Percentiles rank a stretch among this genome's conserved stretches.
Conservation (phyloP, 2,888 invertebrate species). For the Epistrophe grossulariae region DNA sequence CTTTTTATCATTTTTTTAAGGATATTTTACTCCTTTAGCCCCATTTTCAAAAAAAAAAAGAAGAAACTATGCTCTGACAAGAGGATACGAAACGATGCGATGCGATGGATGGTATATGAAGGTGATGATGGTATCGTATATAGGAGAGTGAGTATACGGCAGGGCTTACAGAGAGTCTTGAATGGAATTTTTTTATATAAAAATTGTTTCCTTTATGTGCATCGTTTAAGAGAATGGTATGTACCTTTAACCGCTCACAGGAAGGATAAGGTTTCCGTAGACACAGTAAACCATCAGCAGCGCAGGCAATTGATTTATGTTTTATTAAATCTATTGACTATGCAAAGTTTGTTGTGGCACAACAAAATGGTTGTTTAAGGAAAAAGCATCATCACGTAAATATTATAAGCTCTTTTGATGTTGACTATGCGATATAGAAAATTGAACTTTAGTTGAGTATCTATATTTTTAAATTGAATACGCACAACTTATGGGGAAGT, state of each 20-base stretch:
- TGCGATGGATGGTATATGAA: slow-evolving; percentile 32
- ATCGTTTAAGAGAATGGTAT: slow-evolving; percentile 72
- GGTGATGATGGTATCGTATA: slow-evolving; percentile 56
- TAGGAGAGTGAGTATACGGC: slow-evolving; percentile 46
- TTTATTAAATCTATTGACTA: slow-evolving; percentile 76
- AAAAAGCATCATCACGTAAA: slow-evolving; percentile 60
- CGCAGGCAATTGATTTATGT: slow-evolving; percentile 73
- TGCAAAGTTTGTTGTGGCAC: slow-evolving; percentile 73
- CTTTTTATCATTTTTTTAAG: slow-evolving; percentile 43
- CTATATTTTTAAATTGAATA: slow-evolving; percentile 58
- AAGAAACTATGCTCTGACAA: slow-evolving; percentile 52
- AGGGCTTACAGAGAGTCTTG: slow-evolving; percentile 49
- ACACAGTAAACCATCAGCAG: slow-evolving; percentile 31
- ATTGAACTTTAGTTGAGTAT: slow-evolving; percentile 61
- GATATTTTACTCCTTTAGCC: slow-evolving; percentile 24
- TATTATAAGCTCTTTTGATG: slow-evolving; percentile 44
- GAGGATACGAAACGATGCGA: slow-evolving; percentile 15
- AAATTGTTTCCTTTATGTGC: slow-evolving; percentile 73
- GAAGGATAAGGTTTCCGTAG: slow-evolving; percentile 73
- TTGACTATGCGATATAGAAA: slow-evolving; percentile 59
- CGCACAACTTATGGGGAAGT: neutral
- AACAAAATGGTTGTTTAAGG: slow-evolving; percentile 68
- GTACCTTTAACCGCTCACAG: slow-evolving; percentile 74
- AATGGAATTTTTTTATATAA: slow-evolving; percentile 50
- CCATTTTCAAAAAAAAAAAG: slow-evolving; percentile 57